These are phyloP conservation scores for Brienomyrus brachyistius DNA, from an alignment of 2,113 vertebrate genomes.

Conservation along the genomic window DNA sequence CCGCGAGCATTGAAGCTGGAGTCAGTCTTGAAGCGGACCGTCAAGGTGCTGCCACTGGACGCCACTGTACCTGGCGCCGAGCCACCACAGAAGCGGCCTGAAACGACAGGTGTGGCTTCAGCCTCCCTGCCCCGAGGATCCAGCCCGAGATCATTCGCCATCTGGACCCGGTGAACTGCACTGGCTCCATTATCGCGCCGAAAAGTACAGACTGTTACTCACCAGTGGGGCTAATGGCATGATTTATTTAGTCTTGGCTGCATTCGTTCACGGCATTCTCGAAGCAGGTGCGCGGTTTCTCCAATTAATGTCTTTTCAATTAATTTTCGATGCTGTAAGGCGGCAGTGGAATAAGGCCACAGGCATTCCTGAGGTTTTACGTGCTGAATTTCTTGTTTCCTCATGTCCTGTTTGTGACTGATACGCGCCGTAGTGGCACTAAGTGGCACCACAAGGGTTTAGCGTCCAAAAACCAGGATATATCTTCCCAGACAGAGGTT, in stretches of 20 bases:
- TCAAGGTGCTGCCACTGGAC: conserved; percentile 48
- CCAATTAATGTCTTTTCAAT: neutral
- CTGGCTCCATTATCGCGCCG: too few species aligned
- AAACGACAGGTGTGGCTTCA: neutral
- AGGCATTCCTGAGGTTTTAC: neutral
- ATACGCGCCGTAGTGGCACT: neutral
- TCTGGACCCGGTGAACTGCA: neutral
- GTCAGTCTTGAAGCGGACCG: conserved; percentile 59
- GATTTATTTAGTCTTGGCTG: neutral
- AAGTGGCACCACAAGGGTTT: neutral
- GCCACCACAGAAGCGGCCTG: conserved; percentile 53
- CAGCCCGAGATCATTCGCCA: neutral
- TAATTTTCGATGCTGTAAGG: neutral
- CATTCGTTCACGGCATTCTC: neutral
- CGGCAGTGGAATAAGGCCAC: neutral
- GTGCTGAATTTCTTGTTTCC: neutral
- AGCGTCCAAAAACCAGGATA: neutral
- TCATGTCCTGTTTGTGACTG: neutral
- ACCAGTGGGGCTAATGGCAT: neutral
- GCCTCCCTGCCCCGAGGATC: neutral
- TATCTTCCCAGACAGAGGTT: neutral
- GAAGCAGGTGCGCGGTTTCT: neutral
- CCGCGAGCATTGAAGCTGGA: conserved; percentile 46
- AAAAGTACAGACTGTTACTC: neutral
- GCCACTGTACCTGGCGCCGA: conserved; percentile 39